phyloP scores from a whole-genome alignment of 2,888 invertebrate species.

The Plebejus argus region DNA sequence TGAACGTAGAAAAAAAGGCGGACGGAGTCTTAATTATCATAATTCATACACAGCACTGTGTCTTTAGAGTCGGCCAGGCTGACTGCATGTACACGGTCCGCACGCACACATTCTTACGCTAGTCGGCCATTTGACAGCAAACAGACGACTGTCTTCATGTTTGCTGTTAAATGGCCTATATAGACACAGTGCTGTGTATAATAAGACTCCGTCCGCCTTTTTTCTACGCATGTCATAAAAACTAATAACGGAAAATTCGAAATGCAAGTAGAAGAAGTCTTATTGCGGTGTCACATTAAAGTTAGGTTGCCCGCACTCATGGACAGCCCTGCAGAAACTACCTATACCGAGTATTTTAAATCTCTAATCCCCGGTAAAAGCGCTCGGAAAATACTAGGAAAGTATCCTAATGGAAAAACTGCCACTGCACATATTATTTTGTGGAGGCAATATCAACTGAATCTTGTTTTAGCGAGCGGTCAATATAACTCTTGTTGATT shows the following conservation, averaged over 20 bases:
- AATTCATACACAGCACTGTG: too few relatives aligned
- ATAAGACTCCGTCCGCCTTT: too few relatives aligned
- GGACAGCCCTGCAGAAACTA: background rate
- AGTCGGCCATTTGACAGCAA: too few relatives aligned
- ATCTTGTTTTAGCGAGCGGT: background rate
- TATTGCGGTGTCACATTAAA: background rate
- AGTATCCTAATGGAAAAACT: slow-evolving; percentile 2
- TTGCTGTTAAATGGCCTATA: too few relatives aligned
- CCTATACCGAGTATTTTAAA: background rate
- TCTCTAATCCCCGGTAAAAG: slow-evolving; percentile 1
- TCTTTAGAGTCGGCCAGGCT: too few relatives aligned
- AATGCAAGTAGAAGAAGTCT: background rate
- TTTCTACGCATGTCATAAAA: too few relatives aligned
- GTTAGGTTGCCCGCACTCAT: background rate
- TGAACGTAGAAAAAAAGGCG: too few relatives aligned
- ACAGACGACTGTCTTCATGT: too few relatives aligned
- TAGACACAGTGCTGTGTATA: too few relatives aligned
- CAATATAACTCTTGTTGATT: background rate
- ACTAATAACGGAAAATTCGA: background rate
- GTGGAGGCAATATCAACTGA: background rate
- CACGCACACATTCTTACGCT: too few relatives aligned
- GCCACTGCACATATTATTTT: background rate
- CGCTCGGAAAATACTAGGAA: slow-evolving; percentile 6
- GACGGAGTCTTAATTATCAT: too few relatives aligned
- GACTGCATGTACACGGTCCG: too few relatives aligned